Evolutionary conservation across 92 coral and sea anemone species (phyloP).

Genomic region (Muricea muricata): DNA sequence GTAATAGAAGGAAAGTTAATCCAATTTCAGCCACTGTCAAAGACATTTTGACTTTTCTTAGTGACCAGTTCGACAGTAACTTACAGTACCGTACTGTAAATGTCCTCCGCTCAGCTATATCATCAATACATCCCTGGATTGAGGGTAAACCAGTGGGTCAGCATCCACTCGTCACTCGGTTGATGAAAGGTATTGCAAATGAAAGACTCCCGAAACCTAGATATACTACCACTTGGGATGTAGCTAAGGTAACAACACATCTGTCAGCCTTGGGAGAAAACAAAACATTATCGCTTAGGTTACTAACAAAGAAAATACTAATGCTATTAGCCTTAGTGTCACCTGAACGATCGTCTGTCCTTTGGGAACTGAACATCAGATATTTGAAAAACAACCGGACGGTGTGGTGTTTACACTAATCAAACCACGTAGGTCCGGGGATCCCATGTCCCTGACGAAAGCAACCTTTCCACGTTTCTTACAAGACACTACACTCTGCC

Average conservation of each 20-base stretch:
- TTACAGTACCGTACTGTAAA: slow-evolving; percentile 9
- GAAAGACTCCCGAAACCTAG: slow-evolving; percentile 24
- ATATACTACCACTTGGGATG: slow-evolving; percentile 38
- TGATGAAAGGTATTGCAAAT: slow-evolving; percentile 37
- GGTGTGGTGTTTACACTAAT: slow-evolving; percentile 21
- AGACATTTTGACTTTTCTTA: slow-evolving; percentile 19
- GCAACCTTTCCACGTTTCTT: slow-evolving; percentile 8
- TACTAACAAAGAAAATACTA: slow-evolving; percentile 22
- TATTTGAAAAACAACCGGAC: slow-evolving; percentile 29
- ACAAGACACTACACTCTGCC: slow-evolving; percentile 23
- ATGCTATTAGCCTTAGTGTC: slow-evolving; percentile 53
- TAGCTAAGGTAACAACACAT: background rate
- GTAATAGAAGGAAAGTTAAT: slow-evolving; percentile 38
- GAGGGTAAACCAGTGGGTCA: slow-evolving; percentile 7
- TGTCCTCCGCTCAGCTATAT: background rate
- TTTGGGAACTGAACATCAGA: slow-evolving; percentile 23
- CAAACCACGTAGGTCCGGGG: slow-evolving; percentile 23
- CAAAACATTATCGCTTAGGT: background rate
- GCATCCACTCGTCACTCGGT: slow-evolving; percentile 5
- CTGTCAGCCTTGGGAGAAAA: slow-evolving; percentile 24
- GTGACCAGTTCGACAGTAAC: slow-evolving; percentile 4
- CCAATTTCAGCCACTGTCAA: slow-evolving; percentile 52
- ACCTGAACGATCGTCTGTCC: slow-evolving; percentile 33
- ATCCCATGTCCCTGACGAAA: slow-evolving; percentile 10
- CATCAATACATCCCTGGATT: background rate